phyloP scores from a whole-genome alignment of 2,888 invertebrate genomes.

The Eurytoma adleriae region DNA sequence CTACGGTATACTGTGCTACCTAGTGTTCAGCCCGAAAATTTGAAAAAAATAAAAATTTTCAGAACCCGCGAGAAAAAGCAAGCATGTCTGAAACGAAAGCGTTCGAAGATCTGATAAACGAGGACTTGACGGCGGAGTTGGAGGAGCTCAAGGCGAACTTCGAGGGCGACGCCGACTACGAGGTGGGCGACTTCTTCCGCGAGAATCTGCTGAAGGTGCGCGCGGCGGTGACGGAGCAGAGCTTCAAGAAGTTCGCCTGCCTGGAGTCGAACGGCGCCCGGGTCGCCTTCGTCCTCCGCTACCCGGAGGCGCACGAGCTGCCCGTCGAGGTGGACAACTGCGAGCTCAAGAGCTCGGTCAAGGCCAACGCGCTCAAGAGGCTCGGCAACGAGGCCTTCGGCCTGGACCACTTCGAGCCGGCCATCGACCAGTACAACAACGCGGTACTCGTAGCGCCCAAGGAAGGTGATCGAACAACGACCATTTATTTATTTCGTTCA shows the following conservation, averaged over 20 bases:
- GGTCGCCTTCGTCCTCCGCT: constrained; percentile 80
- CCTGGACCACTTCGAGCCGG: constrained; percentile 82
- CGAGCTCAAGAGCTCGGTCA: constrained; percentile 79
- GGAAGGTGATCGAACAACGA: no score
- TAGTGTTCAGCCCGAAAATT: no score
- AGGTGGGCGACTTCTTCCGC: constrained; percentile 68
- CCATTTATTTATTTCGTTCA: no score
- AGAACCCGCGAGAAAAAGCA: no score
- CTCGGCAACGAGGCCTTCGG: constrained; percentile 86
- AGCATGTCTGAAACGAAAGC: no score
- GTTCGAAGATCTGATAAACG: no score
- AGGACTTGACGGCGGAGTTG: no score
- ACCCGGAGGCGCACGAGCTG: constrained; percentile 76
- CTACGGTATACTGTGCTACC: no score
- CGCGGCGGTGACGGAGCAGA: constrained; percentile 78
- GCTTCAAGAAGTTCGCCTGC: constrained; percentile 81
- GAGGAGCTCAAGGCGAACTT: constrained; percentile 12
- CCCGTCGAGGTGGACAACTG: constrained; percentile 77
- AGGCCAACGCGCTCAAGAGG: constrained; percentile 81
- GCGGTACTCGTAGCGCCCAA: constrained; percentile 83
- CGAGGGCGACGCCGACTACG: constrained; percentile 56
- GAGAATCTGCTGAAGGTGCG: constrained; percentile 74
- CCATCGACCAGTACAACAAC: constrained; percentile 84
- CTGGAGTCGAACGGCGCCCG: constrained; percentile 82
- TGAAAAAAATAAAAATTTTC: no score